Evolutionary conservation across 2,888 invertebrate species (phyloP).

Genomic region (Sinohyriopsis cumingii): DNA sequence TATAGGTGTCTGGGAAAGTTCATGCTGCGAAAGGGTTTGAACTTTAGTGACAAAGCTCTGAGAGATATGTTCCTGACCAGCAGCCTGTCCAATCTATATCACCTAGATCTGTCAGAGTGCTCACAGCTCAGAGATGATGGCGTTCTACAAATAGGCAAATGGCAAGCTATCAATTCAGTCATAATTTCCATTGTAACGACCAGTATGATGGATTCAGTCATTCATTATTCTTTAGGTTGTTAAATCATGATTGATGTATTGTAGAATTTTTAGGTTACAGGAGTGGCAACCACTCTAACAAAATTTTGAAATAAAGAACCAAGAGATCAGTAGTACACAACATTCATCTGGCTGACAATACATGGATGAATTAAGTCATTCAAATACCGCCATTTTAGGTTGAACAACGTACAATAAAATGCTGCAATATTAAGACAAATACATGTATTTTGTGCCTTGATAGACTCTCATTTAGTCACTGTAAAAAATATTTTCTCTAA

Average conservation of each 20-base stretch:
- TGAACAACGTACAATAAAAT: too few relatives aligned
- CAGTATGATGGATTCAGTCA: too few relatives aligned
- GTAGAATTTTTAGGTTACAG: neutral
- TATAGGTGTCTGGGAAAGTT: constrained; percentile 24
- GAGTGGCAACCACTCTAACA: too few relatives aligned
- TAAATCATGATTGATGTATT: neutral
- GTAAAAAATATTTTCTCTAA: too few relatives aligned
- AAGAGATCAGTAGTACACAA: too few relatives aligned
- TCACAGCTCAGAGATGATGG: constrained; percentile 38
- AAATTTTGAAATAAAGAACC: too few relatives aligned
- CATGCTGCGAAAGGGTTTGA: constrained; percentile 44
- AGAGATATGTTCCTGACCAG: constrained; percentile 33
- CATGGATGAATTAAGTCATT: too few relatives aligned
- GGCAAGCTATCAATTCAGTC: constrained; percentile 32
- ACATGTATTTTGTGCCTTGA: too few relatives aligned
- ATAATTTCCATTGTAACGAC: neutral
- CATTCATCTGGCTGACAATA: too few relatives aligned
- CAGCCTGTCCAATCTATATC: constrained; percentile 27
- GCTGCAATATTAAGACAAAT: too few relatives aligned
- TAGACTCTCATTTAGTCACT: too few relatives aligned
- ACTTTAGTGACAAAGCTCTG: constrained; percentile 39
- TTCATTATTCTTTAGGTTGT: neutral
- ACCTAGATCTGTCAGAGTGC: constrained; percentile 56
- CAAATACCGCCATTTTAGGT: too few relatives aligned
- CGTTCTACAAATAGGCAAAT: constrained; percentile 45